Evolutionary conservation across 2,113 vertebrate genomes (phyloP).

Genomic region (Corydoras sp.): DNA sequence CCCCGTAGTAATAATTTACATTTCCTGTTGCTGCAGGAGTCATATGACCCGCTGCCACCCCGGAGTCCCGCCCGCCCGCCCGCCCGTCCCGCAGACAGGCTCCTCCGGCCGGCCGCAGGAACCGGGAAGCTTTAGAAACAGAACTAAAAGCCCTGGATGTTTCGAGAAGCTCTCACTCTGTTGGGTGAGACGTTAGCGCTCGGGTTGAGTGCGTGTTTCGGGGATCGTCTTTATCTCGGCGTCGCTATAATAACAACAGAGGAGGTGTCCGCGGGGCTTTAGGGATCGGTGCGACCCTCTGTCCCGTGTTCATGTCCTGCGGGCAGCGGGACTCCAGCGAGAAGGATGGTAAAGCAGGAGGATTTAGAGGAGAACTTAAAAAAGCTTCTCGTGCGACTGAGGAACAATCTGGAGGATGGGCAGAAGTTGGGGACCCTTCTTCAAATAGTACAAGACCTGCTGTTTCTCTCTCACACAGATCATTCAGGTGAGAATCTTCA

Average conservation of each 20-base stretch:
- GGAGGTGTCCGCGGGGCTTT: background rate
- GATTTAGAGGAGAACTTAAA: conserved; percentile 70
- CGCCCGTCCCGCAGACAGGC: too few relatives aligned
- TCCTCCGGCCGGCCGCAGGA: too few relatives aligned
- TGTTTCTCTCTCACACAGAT: conserved; percentile 69
- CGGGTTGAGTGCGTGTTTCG: background rate
- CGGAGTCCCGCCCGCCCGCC: too few relatives aligned
- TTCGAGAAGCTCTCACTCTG: background rate
- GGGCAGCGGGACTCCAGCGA: background rate
- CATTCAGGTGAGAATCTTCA: conserved; percentile 67
- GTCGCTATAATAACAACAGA: too few relatives aligned
- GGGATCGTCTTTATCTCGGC: background rate
- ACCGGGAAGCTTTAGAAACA: too few relatives aligned
- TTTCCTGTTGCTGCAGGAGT: conserved; percentile 38
- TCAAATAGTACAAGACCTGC: conserved; percentile 83
- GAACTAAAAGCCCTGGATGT: background rate
- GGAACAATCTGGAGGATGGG: conserved; percentile 71
- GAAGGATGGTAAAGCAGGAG: conserved; percentile 58
- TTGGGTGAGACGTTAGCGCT: too few relatives aligned
- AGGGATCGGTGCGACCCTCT: too few relatives aligned
- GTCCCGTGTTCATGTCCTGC: conserved; percentile 9
- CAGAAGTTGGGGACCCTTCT: conserved; percentile 74
- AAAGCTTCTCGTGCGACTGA: conserved; percentile 81
- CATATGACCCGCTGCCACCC: too few relatives aligned
- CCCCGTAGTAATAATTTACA: conserved; percentile 9